phyloP scores from a whole-genome alignment of 64 coral and sea anemone species.

The Montipora cactus region DNA sequence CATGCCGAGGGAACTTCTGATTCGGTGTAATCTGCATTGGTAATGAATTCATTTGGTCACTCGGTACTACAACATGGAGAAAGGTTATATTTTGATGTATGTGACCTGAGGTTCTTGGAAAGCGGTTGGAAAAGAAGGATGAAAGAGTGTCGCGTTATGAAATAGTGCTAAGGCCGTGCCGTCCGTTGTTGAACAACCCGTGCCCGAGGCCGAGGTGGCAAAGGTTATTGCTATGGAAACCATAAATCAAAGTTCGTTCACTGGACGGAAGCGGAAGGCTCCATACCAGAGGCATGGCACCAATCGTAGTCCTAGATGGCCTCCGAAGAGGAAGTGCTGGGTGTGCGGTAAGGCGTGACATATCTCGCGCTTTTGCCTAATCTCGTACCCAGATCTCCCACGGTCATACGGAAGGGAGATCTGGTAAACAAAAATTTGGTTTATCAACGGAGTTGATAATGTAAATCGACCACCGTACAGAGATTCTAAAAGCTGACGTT shows the following conservation, averaged over 20 bases:
- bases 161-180: slow-evolving; percentile 17
- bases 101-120: neutral
- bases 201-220: slow-evolving; percentile 23
- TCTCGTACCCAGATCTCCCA: no score
- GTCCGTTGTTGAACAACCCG: neutral
- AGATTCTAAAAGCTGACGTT: no score
- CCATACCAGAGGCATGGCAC: neutral
- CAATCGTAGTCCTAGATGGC: neutral
- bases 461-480: no score
- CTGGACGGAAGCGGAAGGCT: neutral
- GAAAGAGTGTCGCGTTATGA: neutral
- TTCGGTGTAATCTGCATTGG: no score
- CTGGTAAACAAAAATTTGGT: no score
- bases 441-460: no score
- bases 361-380: neutral
- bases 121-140: neutral
- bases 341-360: neutral
- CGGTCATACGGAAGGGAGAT: neutral
- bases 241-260: slow-evolving; percentile 1
- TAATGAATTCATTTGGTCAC: no score
- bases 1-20: no score
- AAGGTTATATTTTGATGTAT: no score
- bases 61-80: no score
- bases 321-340: neutral
- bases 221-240: slow-evolving; percentile 15